These are phyloP conservation scores for Trichechus manatus DNA, from an alignment of 2,113 vertebrate species.

Conservation along the genomic window DNA sequence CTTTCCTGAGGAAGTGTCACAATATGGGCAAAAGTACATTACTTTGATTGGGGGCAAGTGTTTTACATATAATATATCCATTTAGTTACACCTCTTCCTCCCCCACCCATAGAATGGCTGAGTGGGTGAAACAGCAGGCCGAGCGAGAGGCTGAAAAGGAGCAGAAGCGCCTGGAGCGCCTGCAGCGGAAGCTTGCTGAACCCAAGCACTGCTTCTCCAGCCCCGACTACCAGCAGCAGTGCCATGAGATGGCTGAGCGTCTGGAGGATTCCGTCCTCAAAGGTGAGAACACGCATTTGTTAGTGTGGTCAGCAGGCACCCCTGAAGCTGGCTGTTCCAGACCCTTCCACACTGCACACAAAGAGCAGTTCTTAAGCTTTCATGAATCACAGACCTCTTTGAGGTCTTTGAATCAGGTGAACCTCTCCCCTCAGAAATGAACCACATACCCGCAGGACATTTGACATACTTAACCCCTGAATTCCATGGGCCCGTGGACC, in stretches of 20 bases:
- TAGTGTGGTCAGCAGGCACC: neutral
- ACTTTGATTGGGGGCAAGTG: neutral
- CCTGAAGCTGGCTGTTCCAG: neutral
- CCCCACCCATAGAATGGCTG: conserved; percentile 93
- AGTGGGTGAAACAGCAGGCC: conserved; percentile 97
- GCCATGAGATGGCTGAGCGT: conserved; percentile 94
- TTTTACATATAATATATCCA: rapidly evolving
- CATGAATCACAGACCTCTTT: neutral
- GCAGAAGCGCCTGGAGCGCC: conserved; percentile 93
- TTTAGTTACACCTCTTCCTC: neutral
- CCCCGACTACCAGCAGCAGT: conserved; percentile 93
- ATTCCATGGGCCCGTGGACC: neutral
- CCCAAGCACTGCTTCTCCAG: conserved; percentile 93
- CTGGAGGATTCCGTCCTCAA: conserved; percentile 96
- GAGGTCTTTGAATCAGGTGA: neutral
- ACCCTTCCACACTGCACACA: no score
- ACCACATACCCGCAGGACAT: neutral
- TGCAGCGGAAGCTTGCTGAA: conserved; percentile 93
- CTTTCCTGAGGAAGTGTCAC: neutral
- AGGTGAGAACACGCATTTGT: conserved; percentile 84
- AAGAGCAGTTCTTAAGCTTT: neutral
- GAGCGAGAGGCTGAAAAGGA: conserved; percentile 96
- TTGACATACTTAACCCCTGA: neutral
- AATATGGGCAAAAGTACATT: neutral
- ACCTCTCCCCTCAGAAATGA: neutral